Evolutionary conservation across 2,888 invertebrate genomes (phyloP), one percentile per base, ranked within the genome.

Genomic region (Orchesellides sinensis): DNA sequence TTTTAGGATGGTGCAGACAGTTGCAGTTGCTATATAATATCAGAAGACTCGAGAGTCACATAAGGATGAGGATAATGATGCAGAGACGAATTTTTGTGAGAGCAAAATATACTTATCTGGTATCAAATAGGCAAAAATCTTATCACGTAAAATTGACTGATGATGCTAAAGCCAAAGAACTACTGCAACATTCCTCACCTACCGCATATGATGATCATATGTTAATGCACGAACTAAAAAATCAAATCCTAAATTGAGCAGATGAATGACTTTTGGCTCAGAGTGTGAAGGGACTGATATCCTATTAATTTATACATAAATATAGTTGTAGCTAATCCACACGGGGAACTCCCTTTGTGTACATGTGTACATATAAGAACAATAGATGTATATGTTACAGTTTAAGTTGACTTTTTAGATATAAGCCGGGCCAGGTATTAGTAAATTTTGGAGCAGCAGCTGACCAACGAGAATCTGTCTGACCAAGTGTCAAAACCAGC

Each of bases 191-290:
- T 68, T 68, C 68, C 25, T 47, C 68, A 68, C 49, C 68, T 68
- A 68, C 49, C 68, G 68, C 27, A 65, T 65, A 65, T 45, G 21
- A n/a, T n/a, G n/a, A n/a, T n/a, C n/a, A n/a, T n/a, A n/a, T n/a
- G n/a, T n/a, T n/a, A n/a, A n/a, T 40, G 23, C 45, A 65, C 40
- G 14, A 45, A 65, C 40, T 12, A 23, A 45, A 63, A 19, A 27
- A 27, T 59, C 1, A n/a, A 40, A 40, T 5, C 14, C 45, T 12
- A 14, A 45, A n/a, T n/a, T n/a, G n/a, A 12, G 40, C 10, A 40
- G 49, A 47, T 49, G 49, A 47, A 49, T 49, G 29, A 23, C 49
- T 68, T 65, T 27, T 61, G 32, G 2, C 27, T 68, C 49, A 6
- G 49, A 63, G 19, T 32, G 6, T 17, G 12, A 23, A 4, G 23